Percentiles rank a stretch among this genome's conserved stretches.
These are phyloP conservation scores for Sebastes itinus DNA, from an alignment of 2,797 vertebrate genomes.

Conservation along the genomic window DNA sequence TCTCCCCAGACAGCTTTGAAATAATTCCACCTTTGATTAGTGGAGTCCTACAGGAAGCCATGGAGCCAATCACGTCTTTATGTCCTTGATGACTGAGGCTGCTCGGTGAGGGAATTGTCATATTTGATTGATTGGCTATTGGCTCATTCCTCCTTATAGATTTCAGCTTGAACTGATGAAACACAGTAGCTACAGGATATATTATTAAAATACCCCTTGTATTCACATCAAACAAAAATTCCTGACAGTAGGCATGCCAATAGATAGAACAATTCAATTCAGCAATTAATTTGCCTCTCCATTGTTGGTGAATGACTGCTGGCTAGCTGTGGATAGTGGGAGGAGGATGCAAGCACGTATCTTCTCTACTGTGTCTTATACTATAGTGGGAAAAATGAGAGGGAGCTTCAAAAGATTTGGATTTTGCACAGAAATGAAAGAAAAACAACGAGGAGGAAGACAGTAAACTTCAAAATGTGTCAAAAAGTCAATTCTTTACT, in stretches of 20 bases:
- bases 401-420: not conserved
- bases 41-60: conserved; percentile 4
- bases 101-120: not conserved
- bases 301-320: not conserved
- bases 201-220: not conserved
- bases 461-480: not conserved
- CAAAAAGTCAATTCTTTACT: not conserved
- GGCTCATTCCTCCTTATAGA: not conserved
- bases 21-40: conserved; percentile 18
- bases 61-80: conserved; percentile 28
- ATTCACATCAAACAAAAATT: not conserved
- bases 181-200: not conserved
- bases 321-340: not conserved
- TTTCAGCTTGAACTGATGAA: not conserved
- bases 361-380: not conserved
- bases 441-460: not conserved
- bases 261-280: not conserved
- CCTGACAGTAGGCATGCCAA: not conserved
- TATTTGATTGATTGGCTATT: conserved; percentile 8
- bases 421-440: not conserved
- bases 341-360: not conserved
- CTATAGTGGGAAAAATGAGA: not conserved
- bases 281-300: not conserved
- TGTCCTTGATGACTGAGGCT: not conserved
- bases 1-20: not conserved